phyloP scores from a whole-genome alignment of 2,888 invertebrate species.

The Hirtodrosophila confusa region DNA sequence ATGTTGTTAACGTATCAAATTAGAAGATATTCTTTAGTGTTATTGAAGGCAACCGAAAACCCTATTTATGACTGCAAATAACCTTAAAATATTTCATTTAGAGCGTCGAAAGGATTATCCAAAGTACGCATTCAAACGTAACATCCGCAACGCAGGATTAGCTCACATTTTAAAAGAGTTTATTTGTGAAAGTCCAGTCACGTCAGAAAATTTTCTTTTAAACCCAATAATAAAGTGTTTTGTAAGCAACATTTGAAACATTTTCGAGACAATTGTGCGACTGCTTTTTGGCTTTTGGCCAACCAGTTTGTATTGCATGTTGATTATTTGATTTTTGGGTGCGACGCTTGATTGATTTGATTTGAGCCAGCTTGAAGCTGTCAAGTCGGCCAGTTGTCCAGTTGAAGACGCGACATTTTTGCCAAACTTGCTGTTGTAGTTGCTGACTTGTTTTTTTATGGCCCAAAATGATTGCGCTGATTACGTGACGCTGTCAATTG shows the following conservation, averaged over 20 bases:
- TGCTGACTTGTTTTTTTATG: constrained; percentile 24
- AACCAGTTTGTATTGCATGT: constrained; percentile 62
- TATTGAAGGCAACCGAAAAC: too few relatives aligned
- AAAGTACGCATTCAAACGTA: too few relatives aligned
- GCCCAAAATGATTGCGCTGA: constrained; percentile 71
- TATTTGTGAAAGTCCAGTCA: too few relatives aligned
- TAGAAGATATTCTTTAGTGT: too few relatives aligned
- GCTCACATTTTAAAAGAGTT: too few relatives aligned
- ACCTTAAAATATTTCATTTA: too few relatives aligned
- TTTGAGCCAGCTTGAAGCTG: constrained; percentile 44
- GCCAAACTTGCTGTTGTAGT: constrained; percentile 26
- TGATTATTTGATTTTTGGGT: constrained; percentile 51
- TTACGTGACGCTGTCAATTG: constrained; percentile 77
- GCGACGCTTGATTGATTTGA: constrained; percentile 71
- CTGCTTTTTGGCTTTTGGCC: constrained; percentile 13
- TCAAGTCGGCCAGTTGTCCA: constrained; percentile 23
- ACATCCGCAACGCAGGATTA: too few relatives aligned
- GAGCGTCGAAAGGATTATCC: too few relatives aligned
- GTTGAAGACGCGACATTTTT: constrained; percentile 43
- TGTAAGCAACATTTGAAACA: constrained; percentile 12
- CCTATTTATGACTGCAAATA: too few relatives aligned
- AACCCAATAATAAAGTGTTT: background rate
- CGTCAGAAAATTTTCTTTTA: background rate
- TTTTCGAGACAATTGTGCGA: constrained; percentile 9
- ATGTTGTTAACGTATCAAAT: too few relatives aligned